phyloP scores from a whole-genome alignment of 2,113 vertebrate genomes.

The Microcebus lehilahytsara region DNA sequence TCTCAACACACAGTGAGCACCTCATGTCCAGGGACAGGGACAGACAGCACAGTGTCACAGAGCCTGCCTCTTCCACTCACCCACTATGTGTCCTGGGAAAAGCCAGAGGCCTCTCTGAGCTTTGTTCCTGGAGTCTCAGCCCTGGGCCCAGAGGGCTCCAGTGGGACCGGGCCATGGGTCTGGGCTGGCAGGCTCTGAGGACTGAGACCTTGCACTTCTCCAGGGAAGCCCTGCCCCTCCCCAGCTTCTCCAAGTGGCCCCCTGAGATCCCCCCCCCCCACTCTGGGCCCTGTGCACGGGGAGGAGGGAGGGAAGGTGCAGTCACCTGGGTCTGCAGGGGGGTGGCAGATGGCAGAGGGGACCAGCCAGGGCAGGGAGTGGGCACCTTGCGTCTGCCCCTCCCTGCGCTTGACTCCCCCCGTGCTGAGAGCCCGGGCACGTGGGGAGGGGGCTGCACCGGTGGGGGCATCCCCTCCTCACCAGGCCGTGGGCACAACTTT shows the following conservation, averaged over 20 bases:
- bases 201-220: not conserved
- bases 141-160: not conserved
- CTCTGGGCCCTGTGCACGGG: not conserved
- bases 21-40: fast-evolving
- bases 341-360: not conserved
- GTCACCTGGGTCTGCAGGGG: too few species aligned
- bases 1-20: not conserved
- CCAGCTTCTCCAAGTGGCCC: not conserved
- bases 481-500: fast-evolving
- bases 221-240: not conserved
- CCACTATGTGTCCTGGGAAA: not conserved
- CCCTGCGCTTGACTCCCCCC: not conserved
- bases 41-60: not conserved
- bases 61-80: too few species aligned
- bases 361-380: not conserved
- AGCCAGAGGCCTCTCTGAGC: not conserved
- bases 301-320: fast-evolving
- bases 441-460: not conserved
- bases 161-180: not conserved
- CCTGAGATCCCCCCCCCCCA: too few species aligned
- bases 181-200: not conserved
- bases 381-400: not conserved
- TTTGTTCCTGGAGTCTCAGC: not conserved
- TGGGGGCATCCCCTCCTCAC: not conserved
- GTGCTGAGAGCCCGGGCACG: not conserved